Base-by-base conservation (phyloP, 1,140 invertebrate genomes). In the Glossosoma conforme region DNA sequence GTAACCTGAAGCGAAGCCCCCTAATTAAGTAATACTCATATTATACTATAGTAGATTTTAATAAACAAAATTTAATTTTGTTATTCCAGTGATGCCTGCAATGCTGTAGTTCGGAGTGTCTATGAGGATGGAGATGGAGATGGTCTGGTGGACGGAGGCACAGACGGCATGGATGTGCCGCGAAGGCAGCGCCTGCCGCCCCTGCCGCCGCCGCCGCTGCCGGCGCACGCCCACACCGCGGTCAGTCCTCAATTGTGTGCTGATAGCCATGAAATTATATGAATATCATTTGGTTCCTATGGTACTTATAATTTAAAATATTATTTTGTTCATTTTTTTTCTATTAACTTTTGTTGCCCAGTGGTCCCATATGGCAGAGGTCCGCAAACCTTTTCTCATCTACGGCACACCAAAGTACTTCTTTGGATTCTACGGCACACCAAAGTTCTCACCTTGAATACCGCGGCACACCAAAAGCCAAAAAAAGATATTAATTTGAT, bases 151-250 rank as follows among this genome's bases (percentile, higher is more conserved):
- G 42, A 45, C 25, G 42, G 42, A 28, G 50, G 22, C 20, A 8
- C 17, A 43, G 44, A 46, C n/a, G 36, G 46, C 18, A 38, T 45
- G 6, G 45, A 44, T 9, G 24, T 41, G 9, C n/a, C 42, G 11
- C 36, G 56, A 10, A 41, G 56, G 32, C 35, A 13, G 5, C 41
- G 56, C 9, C 18, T 35, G 6, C 43, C 51, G 14, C 56, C 42
- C 9, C 51, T 46, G 10, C 56, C 56, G n/a, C 56, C 56, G 13
- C 56, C 49, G 2, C 56, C 56, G 15, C n/a, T 58, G 9, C 53
- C 53, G 18, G 22, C 44, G 10, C 56, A 58, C 42, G 33, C 51
- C 9, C 56, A 58, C 36, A 50, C 51, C 22, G 38, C 50, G 28
- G 56, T 58, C 21, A 30, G 47, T 46, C 9, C 21, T 44, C 20